Conservation (phyloP, 2,797 vertebrate species). For the Discoglossus pictus region DNA sequence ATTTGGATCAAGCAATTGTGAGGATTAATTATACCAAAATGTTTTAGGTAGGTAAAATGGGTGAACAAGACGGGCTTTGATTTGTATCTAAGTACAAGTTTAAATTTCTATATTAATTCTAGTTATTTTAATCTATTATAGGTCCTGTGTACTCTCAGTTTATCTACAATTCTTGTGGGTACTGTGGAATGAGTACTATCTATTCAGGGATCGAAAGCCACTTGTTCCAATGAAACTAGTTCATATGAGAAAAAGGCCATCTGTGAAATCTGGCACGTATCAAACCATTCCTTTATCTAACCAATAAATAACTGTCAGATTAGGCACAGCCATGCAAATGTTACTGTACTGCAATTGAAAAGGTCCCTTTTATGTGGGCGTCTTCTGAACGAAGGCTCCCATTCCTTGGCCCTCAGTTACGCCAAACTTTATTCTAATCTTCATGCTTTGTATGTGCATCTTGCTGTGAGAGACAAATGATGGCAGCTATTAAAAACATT, state of each 20-base stretch:
- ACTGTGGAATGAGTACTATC: slow-evolving; percentile 16
- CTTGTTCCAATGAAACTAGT: slow-evolving; percentile 36
- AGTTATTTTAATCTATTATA: too few relatives aligned
- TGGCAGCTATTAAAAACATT: slow-evolving; percentile 51
- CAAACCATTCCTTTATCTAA: slow-evolving; percentile 62
- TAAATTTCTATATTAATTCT: too few relatives aligned
- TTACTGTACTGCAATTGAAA: slow-evolving; percentile 62
- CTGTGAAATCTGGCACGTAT: slow-evolving; percentile 63
- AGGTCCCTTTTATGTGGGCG: slow-evolving; percentile 57
- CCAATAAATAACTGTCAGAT: slow-evolving; percentile 68
- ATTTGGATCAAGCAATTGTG: too few relatives aligned
- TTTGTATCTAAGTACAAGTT: too few relatives aligned
- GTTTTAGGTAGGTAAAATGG: too few relatives aligned
- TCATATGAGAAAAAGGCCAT: slow-evolving; percentile 60
- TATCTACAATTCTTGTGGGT: slow-evolving; percentile 1
- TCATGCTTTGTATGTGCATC: slow-evolving; percentile 53
- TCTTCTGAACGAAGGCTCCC: slow-evolving; percentile 53
- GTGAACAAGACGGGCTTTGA: too few relatives aligned
- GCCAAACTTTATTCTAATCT: slow-evolving; percentile 53
- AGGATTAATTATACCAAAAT: too few relatives aligned
- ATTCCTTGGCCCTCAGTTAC: slow-evolving; percentile 51
- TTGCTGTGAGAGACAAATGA: slow-evolving; percentile 64
- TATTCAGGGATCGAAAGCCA: slow-evolving; percentile 33
- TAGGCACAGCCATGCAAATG: slow-evolving; percentile 62
- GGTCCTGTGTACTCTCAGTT: too few relatives aligned